A percentile compares a stretch with the other conserved stretches of the same genome.
phyloP scores from a whole-genome alignment of 2,888 invertebrate genomes.

The Pomacea canaliculata region DNA sequence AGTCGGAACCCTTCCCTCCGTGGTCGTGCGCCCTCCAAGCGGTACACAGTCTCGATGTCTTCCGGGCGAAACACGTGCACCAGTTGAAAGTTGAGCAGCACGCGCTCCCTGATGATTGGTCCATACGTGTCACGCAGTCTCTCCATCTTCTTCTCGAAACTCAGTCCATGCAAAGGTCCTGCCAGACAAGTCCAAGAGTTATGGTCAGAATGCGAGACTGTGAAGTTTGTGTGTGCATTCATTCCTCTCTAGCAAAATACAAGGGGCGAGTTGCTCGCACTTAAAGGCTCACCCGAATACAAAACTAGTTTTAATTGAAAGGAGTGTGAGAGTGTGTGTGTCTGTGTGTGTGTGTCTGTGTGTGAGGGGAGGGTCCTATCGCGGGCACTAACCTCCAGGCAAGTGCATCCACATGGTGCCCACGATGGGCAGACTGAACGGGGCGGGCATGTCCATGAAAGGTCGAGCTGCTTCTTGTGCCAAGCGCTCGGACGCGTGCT shows the following conservation, averaged over 20 bases:
- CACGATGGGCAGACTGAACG: slow-evolving; percentile 27
- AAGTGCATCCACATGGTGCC: slow-evolving; percentile 31
- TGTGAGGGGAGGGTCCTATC: too few species aligned
- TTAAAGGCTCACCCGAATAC: too few species aligned
- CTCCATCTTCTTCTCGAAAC: slow-evolving; percentile 23
- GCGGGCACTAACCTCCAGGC: slow-evolving; percentile 28
- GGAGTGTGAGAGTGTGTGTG: too few species aligned
- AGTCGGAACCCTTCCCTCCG: slow-evolving; percentile 40
- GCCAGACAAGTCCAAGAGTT: neutral
- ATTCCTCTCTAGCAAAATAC: too few species aligned
- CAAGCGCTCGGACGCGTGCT: neutral
- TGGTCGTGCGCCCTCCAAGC: slow-evolving; percentile 48
- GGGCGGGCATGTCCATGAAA: slow-evolving; percentile 27
- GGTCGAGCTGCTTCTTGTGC: slow-evolving; percentile 14
- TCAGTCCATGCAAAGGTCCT: slow-evolving; percentile 36
- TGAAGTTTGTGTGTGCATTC: too few species aligned
- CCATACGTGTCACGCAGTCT: slow-evolving; percentile 41
- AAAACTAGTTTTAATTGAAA: too few species aligned
- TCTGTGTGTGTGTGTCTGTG: too few species aligned
- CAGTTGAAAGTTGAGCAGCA: slow-evolving; percentile 58
- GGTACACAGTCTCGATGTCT: slow-evolving; percentile 45
- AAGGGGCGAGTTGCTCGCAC: too few species aligned
- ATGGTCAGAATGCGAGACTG: too few species aligned
- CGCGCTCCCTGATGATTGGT: slow-evolving; percentile 49
- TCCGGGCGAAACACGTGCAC: slow-evolving; percentile 66